Conservation (phyloP, 2,797 vertebrate genomes). For the Lacerta bilineata region DNA sequence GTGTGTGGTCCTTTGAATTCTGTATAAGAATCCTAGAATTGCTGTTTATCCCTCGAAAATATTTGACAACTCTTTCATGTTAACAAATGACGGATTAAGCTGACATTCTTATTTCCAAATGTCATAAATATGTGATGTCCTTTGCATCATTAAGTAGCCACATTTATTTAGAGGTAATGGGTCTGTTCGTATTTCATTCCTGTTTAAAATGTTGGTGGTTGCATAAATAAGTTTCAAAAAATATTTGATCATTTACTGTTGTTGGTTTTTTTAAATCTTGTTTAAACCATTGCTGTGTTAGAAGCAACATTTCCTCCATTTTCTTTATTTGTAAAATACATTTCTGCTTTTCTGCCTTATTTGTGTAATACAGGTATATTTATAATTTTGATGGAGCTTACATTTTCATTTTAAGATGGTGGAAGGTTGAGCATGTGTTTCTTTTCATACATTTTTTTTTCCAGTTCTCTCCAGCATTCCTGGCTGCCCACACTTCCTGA, state of each 20-base stretch:
- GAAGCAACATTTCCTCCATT: no score
- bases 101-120: slow-evolving; percentile 62
- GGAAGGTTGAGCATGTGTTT: no score
- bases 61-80: slow-evolving; percentile 37
- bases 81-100: slow-evolving; percentile 59
- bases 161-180: slow-evolving; percentile 42
- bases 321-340: no score
- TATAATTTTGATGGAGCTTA: no score
- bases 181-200: slow-evolving; percentile 15
- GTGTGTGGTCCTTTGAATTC: not conserved
- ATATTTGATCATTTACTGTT: slow-evolving; percentile 47
- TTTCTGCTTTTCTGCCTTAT: no score
- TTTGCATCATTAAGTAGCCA: slow-evolving; percentile 44
- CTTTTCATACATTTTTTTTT: no score
- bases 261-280: not conserved
- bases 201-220: slow-evolving; percentile 9
- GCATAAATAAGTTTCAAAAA: slow-evolving; percentile 25
- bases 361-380: no score
- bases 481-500: no score
- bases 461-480: no score
- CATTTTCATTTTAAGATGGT: no score
- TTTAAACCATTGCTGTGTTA: not conserved
- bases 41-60: not conserved
- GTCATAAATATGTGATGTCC: slow-evolving; percentile 46
- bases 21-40: not conserved